These are phyloP conservation scores for Thunnus thynnus DNA, from an alignment of 2,113 vertebrate genomes.

Conservation along the genomic window DNA sequence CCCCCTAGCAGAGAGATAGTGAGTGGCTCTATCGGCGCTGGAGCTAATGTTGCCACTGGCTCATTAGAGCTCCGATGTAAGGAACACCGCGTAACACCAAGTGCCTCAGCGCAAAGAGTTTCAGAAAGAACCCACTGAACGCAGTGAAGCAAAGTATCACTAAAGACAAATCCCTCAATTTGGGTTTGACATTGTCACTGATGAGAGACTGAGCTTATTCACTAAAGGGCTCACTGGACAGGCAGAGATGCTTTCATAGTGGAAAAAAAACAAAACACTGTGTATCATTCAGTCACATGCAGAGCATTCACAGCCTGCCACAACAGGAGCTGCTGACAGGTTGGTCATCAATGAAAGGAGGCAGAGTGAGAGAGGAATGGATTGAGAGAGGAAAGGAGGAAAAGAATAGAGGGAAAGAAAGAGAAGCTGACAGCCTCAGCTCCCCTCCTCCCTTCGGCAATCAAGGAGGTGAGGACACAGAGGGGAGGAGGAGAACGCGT, in stretches of 20 bases:
- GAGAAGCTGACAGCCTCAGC: constrained; percentile 57
- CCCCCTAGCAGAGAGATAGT: constrained; percentile 67
- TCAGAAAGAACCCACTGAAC: constrained; percentile 41
- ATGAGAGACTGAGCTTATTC: constrained; percentile 47
- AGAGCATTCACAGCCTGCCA: constrained; percentile 59
- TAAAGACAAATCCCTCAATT: constrained; percentile 64
- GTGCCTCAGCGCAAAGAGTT: constrained; percentile 52
- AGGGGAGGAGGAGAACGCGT: constrained; percentile 48
- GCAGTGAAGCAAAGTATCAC: constrained; percentile 58
- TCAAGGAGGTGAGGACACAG: constrained; percentile 73
- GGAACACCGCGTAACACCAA: constrained; percentile 56
- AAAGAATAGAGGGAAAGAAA: constrained; percentile 45
- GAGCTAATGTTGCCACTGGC: constrained; percentile 76
- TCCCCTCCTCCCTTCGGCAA: constrained; percentile 62
- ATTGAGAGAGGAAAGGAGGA: constrained; percentile 35
- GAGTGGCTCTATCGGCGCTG: constrained; percentile 61
- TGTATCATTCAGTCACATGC: constrained; percentile 54
- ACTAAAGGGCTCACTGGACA: constrained; percentile 46
- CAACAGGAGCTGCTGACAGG: constrained; percentile 76
- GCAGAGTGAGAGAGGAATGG: constrained; percentile 43
- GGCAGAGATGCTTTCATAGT: constrained; percentile 60
- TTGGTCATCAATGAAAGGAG: constrained; percentile 71
- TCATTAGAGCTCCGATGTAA: constrained; percentile 78
- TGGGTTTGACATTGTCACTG: constrained; percentile 47
- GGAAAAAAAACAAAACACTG: constrained; percentile 7